Evolutionary conservation across 1,140 invertebrate species (phyloP), one percentile per base, ranked within the genome.

Genomic region (Potamilus streckersoni): DNA sequence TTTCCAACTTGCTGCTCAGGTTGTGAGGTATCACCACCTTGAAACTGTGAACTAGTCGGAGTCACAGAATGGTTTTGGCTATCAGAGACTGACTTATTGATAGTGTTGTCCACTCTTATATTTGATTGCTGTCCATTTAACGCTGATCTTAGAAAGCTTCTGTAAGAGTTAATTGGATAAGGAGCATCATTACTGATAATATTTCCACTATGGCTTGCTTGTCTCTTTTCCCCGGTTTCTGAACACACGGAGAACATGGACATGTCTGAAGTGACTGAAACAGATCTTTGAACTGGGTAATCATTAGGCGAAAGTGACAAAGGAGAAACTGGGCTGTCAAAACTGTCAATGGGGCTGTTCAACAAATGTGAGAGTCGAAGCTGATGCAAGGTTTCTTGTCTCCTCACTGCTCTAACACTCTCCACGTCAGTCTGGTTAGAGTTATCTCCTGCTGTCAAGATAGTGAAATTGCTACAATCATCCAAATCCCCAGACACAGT

Each of bases 321-420:
- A n/a, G 20, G 60, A 19, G 19, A 62, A 19, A 19, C 20, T 23
- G 20, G 60, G 60, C 19, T 62, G 60, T n/a, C 20, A n/a, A n/a
- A n/a, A 23, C 6, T 62, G 60, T 23, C 8, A 62, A 20, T n/a
- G 27, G 70, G 69, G 56, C 73, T 72, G 69, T 68, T 61, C 55
- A 77, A 49, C 57, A 77, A 67, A 62, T 77, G 75, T 31, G 64
- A 72, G n/a, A 77, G 70, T 63, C 75, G 59, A 14, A 77, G 64
- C 69, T 73, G 66, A 11, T 70, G 64, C 16, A 77, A 59, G n/a
- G 66, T 71, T n/a, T 77, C 75, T 49, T 77, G 70, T 27, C 75
- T 27, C 19, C 70, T 65, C 2, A 71, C 72, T 55, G 73, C 75
- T 38, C 72, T 69, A 14, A 73, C 73, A 27, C 72, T 71, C 56